Conservation (phyloP, 2,113 vertebrate genomes). For the Struthidea cinerea region DNA sequence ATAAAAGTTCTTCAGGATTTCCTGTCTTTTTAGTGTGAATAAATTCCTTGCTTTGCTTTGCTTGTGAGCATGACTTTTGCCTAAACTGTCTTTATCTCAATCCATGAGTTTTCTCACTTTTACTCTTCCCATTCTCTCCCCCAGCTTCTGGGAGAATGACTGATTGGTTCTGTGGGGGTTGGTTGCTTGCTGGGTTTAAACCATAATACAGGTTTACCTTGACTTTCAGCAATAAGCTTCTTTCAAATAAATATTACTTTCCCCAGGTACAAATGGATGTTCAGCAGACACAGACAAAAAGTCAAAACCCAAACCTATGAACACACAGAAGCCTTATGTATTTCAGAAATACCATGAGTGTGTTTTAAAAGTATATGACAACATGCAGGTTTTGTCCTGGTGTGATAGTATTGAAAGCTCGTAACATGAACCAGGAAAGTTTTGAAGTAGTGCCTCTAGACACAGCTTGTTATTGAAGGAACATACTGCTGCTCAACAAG, state of each 20-base stretch:
- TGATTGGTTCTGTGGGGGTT: background rate
- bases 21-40: background rate
- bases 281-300: slow-evolving; percentile 14
- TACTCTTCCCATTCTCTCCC: background rate
- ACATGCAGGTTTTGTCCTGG: background rate
- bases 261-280: slow-evolving; percentile 3
- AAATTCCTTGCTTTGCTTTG: background rate
- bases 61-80: background rate
- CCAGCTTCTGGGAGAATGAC: background rate
- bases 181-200: background rate
- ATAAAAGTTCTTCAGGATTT: slow-evolving; percentile 48
- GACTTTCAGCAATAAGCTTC: slow-evolving; percentile 48
- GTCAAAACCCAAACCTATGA: rapidly evolving
- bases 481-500: background rate
- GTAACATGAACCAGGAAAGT: background rate
- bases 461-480: background rate
- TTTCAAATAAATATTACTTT: slow-evolving; percentile 59
- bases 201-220: background rate
- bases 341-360: background rate
- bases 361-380: background rate
- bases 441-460: background rate
- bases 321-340: background rate
- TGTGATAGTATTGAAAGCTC: background rate
- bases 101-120: background rate
- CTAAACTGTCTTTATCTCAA: background rate